Evolutionary conservation across 2,113 vertebrate genomes (phyloP).

Genomic region (Apaloderma vittatum): DNA sequence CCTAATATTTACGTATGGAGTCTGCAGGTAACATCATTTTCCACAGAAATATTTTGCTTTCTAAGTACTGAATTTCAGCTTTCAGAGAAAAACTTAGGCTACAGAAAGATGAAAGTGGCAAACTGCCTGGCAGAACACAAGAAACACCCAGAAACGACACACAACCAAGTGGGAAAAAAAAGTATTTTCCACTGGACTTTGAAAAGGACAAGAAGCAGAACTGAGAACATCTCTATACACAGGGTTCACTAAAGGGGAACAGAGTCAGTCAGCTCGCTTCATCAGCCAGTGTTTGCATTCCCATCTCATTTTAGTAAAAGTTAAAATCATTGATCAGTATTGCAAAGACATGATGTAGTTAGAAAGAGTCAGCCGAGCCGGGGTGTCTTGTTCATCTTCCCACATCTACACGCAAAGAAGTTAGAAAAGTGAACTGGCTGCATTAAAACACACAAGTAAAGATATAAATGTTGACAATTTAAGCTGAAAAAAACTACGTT

Average conservation of each 20-base stretch:
- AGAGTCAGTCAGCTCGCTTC: not conserved
- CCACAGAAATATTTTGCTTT: not conserved
- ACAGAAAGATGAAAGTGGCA: not conserved
- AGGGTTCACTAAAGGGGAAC: not conserved
- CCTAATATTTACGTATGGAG: too few species aligned
- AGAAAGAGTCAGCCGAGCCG: not conserved
- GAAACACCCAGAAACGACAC: not conserved
- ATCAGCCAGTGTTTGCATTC: not conserved
- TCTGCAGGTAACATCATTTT: not conserved
- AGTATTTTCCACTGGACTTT: not conserved
- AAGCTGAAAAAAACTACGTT: not conserved
- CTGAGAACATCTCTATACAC: not conserved
- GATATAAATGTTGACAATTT: not conserved
- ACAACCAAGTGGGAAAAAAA: not conserved
- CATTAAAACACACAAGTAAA: not conserved
- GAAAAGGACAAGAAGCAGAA: not conserved
- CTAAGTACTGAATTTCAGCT: not conserved
- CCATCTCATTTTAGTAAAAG: not conserved
- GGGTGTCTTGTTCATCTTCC: not conserved
- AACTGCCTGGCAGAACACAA: not conserved
- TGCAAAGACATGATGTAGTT: not conserved
- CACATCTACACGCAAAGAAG: not conserved
- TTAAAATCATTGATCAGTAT: not conserved
- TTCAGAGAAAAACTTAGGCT: not conserved
- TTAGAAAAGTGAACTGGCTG: not conserved